Evolutionary conservation across 1,140 invertebrate species (phyloP).

Genomic region (Platorchestia sp.): DNA sequence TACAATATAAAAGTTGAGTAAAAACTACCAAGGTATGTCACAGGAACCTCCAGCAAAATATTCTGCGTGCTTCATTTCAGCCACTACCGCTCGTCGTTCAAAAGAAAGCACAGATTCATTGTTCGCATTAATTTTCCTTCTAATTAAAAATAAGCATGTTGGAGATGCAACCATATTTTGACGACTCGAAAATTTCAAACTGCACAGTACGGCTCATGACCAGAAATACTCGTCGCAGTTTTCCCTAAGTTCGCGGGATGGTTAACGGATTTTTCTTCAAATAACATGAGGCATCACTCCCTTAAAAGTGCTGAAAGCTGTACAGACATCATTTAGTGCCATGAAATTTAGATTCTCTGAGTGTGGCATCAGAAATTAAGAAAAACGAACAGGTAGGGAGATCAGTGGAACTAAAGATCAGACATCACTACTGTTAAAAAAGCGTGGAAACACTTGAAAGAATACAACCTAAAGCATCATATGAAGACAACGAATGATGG

Average conservation of each 20-base stretch:
- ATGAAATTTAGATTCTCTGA: neutral
- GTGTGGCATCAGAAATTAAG: neutral
- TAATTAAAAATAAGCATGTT: neutral
- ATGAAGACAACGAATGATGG: neutral
- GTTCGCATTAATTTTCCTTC: neutral
- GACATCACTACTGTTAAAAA: neutral
- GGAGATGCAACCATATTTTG: neutral
- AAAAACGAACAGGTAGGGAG: neutral
- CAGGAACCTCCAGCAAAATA: neutral
- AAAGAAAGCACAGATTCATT: neutral
- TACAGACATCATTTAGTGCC: neutral
- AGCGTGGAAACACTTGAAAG: neutral
- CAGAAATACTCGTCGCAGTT: neutral
- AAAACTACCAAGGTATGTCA: neutral
- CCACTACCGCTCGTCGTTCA: neutral
- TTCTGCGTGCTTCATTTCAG: neutral
- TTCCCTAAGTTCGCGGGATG: neutral
- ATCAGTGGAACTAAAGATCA: neutral
- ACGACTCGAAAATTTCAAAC: neutral
- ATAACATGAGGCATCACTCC: neutral
- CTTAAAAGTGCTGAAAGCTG: neutral
- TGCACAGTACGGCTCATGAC: neutral
- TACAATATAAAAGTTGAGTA: neutral
- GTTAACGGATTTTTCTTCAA: neutral
- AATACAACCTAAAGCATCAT: neutral